Evolutionary conservation across 37 sponge, comb jelly and placozoan genomes (phyloP).

Genomic region (Bolinopsis microptera): DNA sequence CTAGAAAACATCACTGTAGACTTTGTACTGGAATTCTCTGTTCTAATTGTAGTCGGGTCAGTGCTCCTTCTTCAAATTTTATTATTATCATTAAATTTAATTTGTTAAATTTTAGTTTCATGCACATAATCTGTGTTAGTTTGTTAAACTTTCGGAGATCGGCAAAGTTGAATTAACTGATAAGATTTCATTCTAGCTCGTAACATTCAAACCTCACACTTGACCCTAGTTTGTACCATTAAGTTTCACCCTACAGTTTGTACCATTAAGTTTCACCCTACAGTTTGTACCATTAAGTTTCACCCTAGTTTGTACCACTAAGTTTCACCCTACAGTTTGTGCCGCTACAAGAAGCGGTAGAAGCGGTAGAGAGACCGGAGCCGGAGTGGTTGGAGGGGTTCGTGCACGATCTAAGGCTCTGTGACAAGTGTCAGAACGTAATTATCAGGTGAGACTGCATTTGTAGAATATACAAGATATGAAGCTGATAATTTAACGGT

Average conservation of each 20-base stretch:
- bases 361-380: background rate
- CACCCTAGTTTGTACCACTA: too few species aligned
- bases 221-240: too few species aligned
- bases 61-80: background rate
- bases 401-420: conserved; percentile 6
- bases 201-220: too few species aligned
- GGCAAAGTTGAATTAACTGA: too few species aligned
- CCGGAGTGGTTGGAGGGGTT: background rate
- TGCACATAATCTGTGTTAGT: background rate
- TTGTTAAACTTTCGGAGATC: too few species aligned
- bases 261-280: background rate
- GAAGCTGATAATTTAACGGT: too few species aligned
- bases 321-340: conserved; percentile 12
- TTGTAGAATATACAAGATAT: too few species aligned
- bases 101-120: too few species aligned
- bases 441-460: background rate
- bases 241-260: conserved; percentile 1
- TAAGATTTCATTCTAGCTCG: too few species aligned
- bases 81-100: too few species aligned
- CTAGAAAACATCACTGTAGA: conserved; percentile 48
- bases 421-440: conserved; percentile 62
- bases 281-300: conserved; percentile 16
- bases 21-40: conserved; percentile 26
- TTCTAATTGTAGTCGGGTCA: conserved; percentile 41
- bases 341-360: conserved; percentile 2